These are phyloP conservation scores for Pseudotriccus pelzelni DNA, from an alignment of 2,797 vertebrate species.

Conservation along the genomic window DNA sequence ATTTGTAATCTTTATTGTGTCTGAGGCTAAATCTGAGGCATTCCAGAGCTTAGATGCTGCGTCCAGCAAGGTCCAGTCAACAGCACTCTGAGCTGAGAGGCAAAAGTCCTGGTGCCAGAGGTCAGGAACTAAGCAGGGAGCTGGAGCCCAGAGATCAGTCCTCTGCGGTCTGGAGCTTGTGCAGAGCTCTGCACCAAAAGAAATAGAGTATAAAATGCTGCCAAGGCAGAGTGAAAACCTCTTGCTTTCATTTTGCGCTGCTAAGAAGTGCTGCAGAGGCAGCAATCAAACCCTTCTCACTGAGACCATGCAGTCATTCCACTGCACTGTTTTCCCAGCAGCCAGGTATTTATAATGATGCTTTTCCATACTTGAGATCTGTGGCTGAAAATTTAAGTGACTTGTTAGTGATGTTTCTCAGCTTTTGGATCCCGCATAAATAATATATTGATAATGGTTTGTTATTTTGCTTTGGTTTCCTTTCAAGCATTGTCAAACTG, in stretches of 20 bases:
- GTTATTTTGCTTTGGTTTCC: background rate
- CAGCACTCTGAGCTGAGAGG: background rate
- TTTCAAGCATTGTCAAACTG: conserved; percentile 9
- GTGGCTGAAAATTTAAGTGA: conserved; percentile 19
- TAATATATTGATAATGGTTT: conserved; percentile 18
- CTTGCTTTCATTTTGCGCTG: background rate
- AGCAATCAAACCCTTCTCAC: background rate
- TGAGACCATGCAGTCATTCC: background rate
- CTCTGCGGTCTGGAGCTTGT: background rate
- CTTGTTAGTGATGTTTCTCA: conserved; percentile 11
- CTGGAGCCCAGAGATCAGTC: background rate
- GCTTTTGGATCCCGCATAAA: background rate
- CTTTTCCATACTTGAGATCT: background rate
- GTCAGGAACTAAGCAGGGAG: background rate
- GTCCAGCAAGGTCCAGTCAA: background rate
- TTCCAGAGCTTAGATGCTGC: background rate
- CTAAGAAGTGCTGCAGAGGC: background rate
- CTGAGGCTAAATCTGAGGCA: conserved; percentile 12
- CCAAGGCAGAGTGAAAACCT: background rate
- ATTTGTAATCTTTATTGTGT: conserved; percentile 39
- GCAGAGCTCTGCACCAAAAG: background rate
- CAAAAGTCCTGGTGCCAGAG: background rate
- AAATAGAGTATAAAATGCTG: background rate
- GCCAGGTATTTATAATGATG: background rate
- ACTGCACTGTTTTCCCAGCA: background rate